These are phyloP conservation scores for Campopleginae sp. DNA, from an alignment of 2,888 invertebrate species.

Conservation along the genomic window DNA sequence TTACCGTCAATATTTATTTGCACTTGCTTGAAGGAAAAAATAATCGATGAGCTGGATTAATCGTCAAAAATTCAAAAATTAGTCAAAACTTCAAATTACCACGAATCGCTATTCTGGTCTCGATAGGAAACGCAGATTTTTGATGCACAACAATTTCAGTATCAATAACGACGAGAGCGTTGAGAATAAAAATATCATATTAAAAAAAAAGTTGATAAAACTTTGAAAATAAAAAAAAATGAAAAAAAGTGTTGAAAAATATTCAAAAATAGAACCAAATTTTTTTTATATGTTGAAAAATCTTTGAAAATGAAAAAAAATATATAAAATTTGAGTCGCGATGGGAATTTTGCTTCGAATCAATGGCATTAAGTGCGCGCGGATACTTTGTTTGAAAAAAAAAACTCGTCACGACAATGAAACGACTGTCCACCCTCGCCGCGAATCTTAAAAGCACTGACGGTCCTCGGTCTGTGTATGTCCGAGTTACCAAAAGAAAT, in stretches of 20 bases:
- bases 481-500: conserved; percentile 8
- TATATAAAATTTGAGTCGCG: neutral
- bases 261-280: neutral
- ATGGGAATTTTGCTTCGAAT: neutral
- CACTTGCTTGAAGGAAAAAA: neutral
- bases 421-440: conserved; percentile 54
- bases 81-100: neutral
- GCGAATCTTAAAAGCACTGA: conserved; percentile 55
- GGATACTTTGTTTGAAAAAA: neutral
- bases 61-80: neutral
- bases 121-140: neutral
- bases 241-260: neutral
- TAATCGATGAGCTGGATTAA: neutral
- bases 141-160: neutral
- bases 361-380: neutral
- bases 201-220: conserved; percentile 35
- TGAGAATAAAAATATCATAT: conserved; percentile 28
- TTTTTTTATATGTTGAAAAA: too few relatives aligned
- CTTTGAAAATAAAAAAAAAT: neutral
- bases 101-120: neutral
- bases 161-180: conserved; percentile 29
- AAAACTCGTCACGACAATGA: conserved; percentile 11
- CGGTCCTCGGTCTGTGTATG: conserved; percentile 24
- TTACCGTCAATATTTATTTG: neutral
- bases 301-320: neutral